phyloP scores from a whole-genome alignment of 2,888 invertebrate genomes.

The Poecilus cupreus region DNA sequence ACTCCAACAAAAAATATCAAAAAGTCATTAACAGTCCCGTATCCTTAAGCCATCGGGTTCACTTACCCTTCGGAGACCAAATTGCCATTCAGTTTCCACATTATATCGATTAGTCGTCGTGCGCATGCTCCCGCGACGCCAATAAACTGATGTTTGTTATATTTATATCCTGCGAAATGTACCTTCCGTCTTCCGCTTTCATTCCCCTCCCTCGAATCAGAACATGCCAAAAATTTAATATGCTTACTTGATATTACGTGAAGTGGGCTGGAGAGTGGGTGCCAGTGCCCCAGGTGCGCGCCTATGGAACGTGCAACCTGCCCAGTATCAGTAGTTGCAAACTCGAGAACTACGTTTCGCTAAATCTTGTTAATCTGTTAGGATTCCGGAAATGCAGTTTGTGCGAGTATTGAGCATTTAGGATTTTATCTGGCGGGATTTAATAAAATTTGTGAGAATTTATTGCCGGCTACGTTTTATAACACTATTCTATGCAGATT shows the following conservation, averaged over 20 bases:
- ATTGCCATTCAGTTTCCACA: constrained; percentile 55
- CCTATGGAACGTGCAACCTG: neutral
- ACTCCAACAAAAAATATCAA: constrained; percentile 11
- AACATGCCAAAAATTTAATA: constrained; percentile 37
- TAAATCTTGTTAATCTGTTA: constrained; percentile 32
- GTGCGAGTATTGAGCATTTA: constrained; percentile 12
- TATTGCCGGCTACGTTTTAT: neutral
- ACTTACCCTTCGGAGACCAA: constrained; percentile 33
- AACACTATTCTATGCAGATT: neutral
- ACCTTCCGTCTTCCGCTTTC: constrained; percentile 26
- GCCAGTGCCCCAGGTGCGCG: neutral
- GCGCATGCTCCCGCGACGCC: constrained; percentile 45
- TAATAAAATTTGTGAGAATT: constrained; percentile 25
- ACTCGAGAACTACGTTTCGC: constrained; percentile 32
- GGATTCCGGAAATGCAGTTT: constrained; percentile 27
- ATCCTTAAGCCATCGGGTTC: constrained; percentile 20
- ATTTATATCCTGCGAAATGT: constrained; percentile 50
- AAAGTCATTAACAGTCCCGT: constrained; percentile 14
- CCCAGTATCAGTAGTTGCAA: neutral
- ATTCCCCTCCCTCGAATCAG: neutral
- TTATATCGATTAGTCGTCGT: constrained; percentile 42
- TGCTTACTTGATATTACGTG: constrained; percentile 25
- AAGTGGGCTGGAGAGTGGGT: neutral
- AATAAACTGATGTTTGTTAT: constrained; percentile 58
- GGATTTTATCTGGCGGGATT: constrained; percentile 27